Evolutionary conservation across 2,113 vertebrate genomes (phyloP).

Genomic region (Calyptomena viridis): DNA sequence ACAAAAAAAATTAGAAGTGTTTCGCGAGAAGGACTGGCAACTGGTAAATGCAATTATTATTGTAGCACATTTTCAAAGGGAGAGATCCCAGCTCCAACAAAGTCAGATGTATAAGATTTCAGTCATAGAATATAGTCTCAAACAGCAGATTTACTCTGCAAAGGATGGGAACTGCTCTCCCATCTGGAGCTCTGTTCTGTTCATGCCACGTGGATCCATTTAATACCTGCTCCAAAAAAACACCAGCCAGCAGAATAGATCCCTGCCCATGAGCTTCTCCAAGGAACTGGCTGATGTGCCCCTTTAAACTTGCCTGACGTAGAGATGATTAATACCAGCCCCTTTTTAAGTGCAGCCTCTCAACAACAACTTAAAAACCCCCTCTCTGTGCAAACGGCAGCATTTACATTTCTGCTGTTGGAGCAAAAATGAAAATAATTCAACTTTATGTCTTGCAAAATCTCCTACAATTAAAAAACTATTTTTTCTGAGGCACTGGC

Average conservation of each 20-base stretch:
- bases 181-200: conserved; percentile 67
- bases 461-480: conserved; percentile 43
- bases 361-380: neutral
- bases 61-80: conserved; percentile 69
- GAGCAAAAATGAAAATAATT: conserved; percentile 65
- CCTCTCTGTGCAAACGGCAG: conserved; percentile 16
- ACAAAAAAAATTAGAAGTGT: neutral
- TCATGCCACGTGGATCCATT: conserved; percentile 49
- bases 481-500: conserved; percentile 23
- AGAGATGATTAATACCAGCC: conserved; percentile 35
- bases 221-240: conserved; percentile 7
- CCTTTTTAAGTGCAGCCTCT: conserved; percentile 34
- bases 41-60: conserved; percentile 73
- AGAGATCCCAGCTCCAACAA: conserved; percentile 74
- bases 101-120: conserved; percentile 80
- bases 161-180: conserved; percentile 68
- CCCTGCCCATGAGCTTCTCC: conserved; percentile 47
- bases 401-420: conserved; percentile 64
- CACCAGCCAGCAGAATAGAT: conserved; percentile 40
- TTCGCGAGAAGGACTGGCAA: conserved; percentile 68
- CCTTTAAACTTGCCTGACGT: conserved; percentile 29
- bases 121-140: conserved; percentile 67
- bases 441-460: conserved; percentile 66
- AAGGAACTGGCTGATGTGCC: conserved; percentile 2
- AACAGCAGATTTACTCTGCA: conserved; percentile 69